Evolutionary conservation across 1,140 invertebrate species (phyloP).

Genomic region (Helicoverpa zea): DNA sequence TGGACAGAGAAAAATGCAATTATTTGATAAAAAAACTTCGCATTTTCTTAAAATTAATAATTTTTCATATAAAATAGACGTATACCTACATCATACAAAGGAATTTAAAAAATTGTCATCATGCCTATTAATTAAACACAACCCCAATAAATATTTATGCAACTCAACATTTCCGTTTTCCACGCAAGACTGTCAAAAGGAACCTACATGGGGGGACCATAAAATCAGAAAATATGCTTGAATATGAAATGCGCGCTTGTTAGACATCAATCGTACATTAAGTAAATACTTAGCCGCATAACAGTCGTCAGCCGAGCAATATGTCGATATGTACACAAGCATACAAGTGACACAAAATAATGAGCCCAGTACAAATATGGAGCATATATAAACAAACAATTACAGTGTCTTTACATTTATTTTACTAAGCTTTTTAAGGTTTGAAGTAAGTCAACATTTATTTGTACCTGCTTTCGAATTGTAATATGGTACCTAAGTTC

Average conservation of each 20-base stretch:
- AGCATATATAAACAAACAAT: constrained; percentile 64
- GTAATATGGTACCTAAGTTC: too few relatives aligned
- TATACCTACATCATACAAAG: too few relatives aligned
- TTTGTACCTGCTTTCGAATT: too few relatives aligned
- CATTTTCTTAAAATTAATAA: too few relatives aligned
- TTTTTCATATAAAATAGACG: too few relatives aligned
- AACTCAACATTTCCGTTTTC: background rate
- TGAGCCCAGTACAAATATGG: constrained; percentile 72
- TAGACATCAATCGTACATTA: constrained; percentile 47
- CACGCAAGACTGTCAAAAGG: background rate
- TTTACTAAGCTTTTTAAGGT: background rate
- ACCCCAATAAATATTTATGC: background rate
- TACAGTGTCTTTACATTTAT: constrained; percentile 23
- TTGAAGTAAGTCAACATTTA: too few relatives aligned
- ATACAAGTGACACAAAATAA: constrained; percentile 67
- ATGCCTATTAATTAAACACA: too few relatives aligned
- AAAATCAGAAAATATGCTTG: constrained; percentile 10
- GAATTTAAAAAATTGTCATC: too few relatives aligned
- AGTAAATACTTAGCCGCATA: constrained; percentile 43
- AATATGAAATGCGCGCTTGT: constrained; percentile 26
- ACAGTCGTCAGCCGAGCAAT: constrained; percentile 59
- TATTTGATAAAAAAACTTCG: too few relatives aligned
- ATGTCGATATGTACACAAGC: constrained; percentile 63
- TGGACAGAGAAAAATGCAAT: too few relatives aligned
- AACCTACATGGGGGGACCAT: background rate